Base-by-base conservation (phyloP, 2,888 invertebrate genomes). In the Heliconius sara region DNA sequence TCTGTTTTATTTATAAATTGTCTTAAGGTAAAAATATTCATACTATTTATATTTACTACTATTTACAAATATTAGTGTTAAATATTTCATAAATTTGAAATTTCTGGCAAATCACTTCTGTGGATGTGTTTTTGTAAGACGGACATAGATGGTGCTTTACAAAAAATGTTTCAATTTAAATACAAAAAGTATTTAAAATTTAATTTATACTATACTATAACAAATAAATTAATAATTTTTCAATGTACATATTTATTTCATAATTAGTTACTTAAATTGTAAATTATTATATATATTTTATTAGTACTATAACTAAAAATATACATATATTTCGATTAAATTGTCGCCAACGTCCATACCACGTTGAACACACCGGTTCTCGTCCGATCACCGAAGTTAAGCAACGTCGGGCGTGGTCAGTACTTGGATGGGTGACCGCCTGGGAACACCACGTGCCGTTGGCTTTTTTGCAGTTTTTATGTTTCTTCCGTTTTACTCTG, bases 361-460 rank as follows among this genome's bases (percentile, higher is more conserved):
- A 79, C 73, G 73, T 81, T 82, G 72, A 77, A 83, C 72, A 81
- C 83, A 83, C 80, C 79, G 82, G 84, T 84, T 85, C 83, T 85
- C 85, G 85, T 86, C 85, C 84, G 85, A 84, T 85, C 85, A 85
- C 85, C 85, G 85, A 85, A 85, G 86, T 85, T 85, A 86, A 85
- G 87, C 88, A 89, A 88, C 89, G 85, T 89, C 88, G 88, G 89
- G 88, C 89, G 89, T 85, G 88, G 86, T 89, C 86, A 89, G 89
- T 90, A 90, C 89, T 89, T 90, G 89, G 89, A 90, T 91, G 89
- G 90, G 89, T 90, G 89, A 90, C 88, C 89, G 88, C 89, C 87
- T 89, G 89, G 89, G 89, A 89, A 89, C 88, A 89, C 88, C 87
- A 84, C 82, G 81, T 80, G 80, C 71, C 79, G 83, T 82, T 82